Conservation (phyloP, 2,797 vertebrate species). For the Rachycentron canadum region DNA sequence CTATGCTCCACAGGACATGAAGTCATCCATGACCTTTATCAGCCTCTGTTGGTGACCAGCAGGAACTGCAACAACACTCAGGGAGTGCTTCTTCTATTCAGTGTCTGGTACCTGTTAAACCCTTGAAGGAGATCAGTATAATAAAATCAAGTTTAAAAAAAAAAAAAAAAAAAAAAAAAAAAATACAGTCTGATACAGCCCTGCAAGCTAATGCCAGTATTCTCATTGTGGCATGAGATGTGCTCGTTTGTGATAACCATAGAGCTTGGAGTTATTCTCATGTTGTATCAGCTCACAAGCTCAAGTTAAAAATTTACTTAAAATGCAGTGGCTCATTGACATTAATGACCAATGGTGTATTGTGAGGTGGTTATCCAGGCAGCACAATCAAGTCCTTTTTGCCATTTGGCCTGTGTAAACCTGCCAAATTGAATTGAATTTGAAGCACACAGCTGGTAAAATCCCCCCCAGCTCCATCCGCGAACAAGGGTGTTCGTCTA, state of each 20-base stretch:
- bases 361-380: neutral
- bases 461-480: neutral
- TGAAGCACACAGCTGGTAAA: neutral
- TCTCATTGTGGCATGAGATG: neutral
- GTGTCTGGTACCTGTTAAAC: neutral
- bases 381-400: neutral
- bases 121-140: neutral
- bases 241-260: conserved; percentile 5
- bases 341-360: neutral
- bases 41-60: conserved; percentile 71
- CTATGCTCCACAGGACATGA: conserved; percentile 43
- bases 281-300: neutral
- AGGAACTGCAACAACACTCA: conserved; percentile 56
- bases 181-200: neutral
- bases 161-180: neutral
- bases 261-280: neutral
- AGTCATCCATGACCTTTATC: conserved; percentile 56
- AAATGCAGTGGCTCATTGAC: neutral
- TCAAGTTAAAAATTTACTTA: neutral
- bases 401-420: neutral
- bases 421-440: neutral
- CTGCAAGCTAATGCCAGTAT: neutral
- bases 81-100: neutral
- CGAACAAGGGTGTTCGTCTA: neutral
- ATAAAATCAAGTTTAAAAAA: neutral